Evolutionary conservation across 2,113 vertebrate species (phyloP).

Genomic region (Taurulus bubalis): DNA sequence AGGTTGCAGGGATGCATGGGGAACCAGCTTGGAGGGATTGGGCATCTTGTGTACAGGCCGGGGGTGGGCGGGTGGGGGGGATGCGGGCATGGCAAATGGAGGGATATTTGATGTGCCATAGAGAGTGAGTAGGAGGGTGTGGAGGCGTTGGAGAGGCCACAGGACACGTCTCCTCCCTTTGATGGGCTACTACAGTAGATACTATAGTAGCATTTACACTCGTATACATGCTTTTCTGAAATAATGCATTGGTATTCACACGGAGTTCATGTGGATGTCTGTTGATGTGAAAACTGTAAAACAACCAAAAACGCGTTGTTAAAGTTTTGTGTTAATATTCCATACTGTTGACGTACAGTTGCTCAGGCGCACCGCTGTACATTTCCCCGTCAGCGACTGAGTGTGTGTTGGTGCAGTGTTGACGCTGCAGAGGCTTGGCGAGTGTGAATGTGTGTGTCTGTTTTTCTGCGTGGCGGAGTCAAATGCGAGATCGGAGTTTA

Average conservation of each 20-base stretch:
- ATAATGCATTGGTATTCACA: not conserved
- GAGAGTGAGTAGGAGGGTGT: slow-evolving; percentile 1
- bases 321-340: not conserved
- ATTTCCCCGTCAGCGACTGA: not conserved
- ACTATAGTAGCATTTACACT: not conserved
- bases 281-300: not conserved
- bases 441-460: not conserved
- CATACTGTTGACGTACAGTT: slow-evolving; percentile 13
- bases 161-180: slow-evolving; percentile 12
- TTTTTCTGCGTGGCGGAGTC: slow-evolving; percentile 41
- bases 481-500: slow-evolving; percentile 40
- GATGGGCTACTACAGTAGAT: slow-evolving; percentile 3
- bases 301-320: not conserved
- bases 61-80: not conserved
- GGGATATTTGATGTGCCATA: not conserved
- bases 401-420: not conserved
- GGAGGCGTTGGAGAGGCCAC: not conserved
- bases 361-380: not conserved
- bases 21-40: slow-evolving; percentile 44
- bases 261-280: not conserved
- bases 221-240: not conserved
- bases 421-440: not conserved
- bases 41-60: not conserved
- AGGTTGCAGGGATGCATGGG: slow-evolving; percentile 37
- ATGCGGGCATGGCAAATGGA: slow-evolving; percentile 12